These are phyloP conservation scores for Sipha flava DNA, from an alignment of 1,140 invertebrate species.

Conservation along the genomic window DNA sequence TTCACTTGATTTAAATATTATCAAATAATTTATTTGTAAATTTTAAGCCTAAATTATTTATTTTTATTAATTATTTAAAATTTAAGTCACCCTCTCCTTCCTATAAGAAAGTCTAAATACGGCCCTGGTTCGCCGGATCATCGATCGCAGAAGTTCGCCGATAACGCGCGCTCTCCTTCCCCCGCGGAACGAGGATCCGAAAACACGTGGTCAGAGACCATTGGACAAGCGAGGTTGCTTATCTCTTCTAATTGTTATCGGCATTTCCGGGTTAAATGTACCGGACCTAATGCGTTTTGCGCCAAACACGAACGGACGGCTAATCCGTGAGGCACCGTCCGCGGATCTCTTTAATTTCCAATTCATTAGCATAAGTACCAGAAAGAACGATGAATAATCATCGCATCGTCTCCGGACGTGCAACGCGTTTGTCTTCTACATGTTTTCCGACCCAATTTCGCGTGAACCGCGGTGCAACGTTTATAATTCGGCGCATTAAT, in stretches of 20 bases:
- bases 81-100: too few relatives aligned
- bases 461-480: background rate
- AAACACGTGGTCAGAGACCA: background rate
- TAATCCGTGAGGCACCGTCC: background rate
- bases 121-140: background rate
- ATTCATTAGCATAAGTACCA: constrained; percentile 12
- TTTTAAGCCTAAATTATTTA: too few relatives aligned
- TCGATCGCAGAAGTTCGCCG: background rate
- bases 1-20: too few relatives aligned
- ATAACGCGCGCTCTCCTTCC: background rate
- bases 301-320: background rate
- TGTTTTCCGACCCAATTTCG: background rate
- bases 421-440: background rate
- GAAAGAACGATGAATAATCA: background rate
- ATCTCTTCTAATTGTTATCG: constrained; percentile 22
- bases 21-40: too few relatives aligned
- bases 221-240: background rate
- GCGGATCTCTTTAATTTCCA: background rate
- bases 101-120: too few relatives aligned
- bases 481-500: too few relatives aligned
- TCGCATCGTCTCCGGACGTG: background rate
- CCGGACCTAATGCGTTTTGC: background rate
- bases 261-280: constrained; percentile 15
- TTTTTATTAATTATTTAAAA: too few relatives aligned
- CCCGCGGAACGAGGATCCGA: background rate